Evolutionary conservation across 2,888 invertebrate genomes (phyloP).

Genomic region (Oscheius onirici): DNA sequence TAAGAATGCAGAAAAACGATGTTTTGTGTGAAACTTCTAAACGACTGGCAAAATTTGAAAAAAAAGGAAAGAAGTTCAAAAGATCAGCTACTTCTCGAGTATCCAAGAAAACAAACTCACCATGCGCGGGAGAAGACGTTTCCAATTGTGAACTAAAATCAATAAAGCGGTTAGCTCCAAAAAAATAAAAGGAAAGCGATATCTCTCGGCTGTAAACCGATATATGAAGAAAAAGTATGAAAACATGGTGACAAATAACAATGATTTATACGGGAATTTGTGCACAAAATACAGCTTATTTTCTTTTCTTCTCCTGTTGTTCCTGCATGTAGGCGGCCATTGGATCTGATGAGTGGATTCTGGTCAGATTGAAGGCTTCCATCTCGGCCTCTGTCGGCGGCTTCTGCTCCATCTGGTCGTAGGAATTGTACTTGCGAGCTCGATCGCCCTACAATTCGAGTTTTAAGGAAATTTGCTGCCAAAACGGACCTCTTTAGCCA

Average conservation of each 20-base stretch:
- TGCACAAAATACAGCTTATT: not conserved
- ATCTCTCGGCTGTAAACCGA: not conserved
- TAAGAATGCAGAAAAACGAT: no score
- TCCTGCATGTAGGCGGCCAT: conserved; percentile 82
- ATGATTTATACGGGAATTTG: not conserved
- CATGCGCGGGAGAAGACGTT: not conserved
- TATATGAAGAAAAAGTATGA: not conserved
- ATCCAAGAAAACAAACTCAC: not conserved
- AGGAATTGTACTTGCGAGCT: conserved; percentile 90
- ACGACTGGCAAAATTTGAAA: no score
- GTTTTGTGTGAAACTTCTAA: no score
- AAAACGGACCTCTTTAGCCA: conserved; percentile 45
- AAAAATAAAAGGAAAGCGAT: not conserved
- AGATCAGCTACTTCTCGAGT: not conserved
- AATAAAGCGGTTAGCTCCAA: no score
- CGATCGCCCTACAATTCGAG: conserved; percentile 80
- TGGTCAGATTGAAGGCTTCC: conserved; percentile 45
- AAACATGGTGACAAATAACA: not conserved
- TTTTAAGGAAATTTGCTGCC: not conserved
- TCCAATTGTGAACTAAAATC: not conserved
- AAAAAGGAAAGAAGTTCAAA: not conserved
- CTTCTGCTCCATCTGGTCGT: conserved; percentile 76
- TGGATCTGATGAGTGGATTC: conserved; percentile 81
- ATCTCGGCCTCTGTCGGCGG: conserved; percentile 85
- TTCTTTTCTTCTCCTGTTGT: conserved; percentile 48